Percentiles rank a stretch among this genome's conserved stretches.
phyloP scores from a whole-genome alignment of 2,888 invertebrate genomes.

The Morpho achilles region DNA sequence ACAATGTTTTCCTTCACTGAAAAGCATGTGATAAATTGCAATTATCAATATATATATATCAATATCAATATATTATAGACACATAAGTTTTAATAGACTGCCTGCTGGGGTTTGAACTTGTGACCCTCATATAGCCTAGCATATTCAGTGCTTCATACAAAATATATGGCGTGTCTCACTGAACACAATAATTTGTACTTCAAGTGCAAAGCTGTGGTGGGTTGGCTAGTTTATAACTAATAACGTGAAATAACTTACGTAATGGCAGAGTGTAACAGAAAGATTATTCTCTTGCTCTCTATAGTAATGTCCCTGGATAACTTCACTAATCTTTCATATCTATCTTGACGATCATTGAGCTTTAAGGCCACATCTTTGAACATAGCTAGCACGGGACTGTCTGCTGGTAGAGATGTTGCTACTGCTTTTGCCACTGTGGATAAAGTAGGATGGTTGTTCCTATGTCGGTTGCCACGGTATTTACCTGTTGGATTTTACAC shows the following conservation, averaged over 20 bases:
- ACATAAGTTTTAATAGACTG: too few species aligned
- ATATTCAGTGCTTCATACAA: too few species aligned
- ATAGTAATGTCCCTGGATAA: slow-evolving; percentile 91
- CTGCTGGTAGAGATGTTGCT: slow-evolving; percentile 46
- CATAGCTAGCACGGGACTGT: slow-evolving; percentile 78
- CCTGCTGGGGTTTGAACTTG: too few species aligned
- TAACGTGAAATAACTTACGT: slow-evolving; percentile 53
- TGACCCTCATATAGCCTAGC: too few species aligned
- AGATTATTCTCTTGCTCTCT: slow-evolving; percentile 94
- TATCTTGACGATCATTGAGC: slow-evolving; percentile 89
- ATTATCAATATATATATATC: too few species aligned
- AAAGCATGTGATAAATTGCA: too few species aligned
- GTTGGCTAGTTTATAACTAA: neutral
- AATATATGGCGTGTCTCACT: too few species aligned
- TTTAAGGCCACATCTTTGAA: slow-evolving; percentile 82
- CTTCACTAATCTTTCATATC: slow-evolving; percentile 90
- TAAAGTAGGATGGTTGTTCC: slow-evolving; percentile 43
- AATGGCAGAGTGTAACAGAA: slow-evolving; percentile 86
- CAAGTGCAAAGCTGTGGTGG: too few species aligned
- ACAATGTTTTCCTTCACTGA: too few species aligned
- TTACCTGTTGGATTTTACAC: slow-evolving; percentile 34
- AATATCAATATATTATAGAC: too few species aligned
- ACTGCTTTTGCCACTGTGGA: slow-evolving; percentile 53
- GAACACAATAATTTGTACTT: too few species aligned
- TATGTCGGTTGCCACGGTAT: slow-evolving; percentile 40